Evolutionary conservation across 2,113 vertebrate species (phyloP), one percentile per base, ranked within the genome.

Genomic region (Semicossyphus pulcher): DNA sequence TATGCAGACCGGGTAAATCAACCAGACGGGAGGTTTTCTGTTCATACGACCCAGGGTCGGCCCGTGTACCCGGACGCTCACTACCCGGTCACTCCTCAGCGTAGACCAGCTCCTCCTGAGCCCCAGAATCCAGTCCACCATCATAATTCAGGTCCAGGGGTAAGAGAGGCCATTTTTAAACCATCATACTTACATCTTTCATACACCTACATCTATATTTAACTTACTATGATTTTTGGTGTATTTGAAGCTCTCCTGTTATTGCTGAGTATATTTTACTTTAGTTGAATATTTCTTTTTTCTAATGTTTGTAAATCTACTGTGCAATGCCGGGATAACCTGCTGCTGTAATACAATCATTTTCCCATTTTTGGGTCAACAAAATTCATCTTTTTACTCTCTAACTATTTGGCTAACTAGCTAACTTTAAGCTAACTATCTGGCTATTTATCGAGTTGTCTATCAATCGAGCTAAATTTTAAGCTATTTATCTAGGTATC

Each of bases 61-160:
- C 81, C 73, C 0, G 2, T 28, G 1, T 58, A 78, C 56, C 75
- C 65, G 0, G 70, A 87, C 14, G 5, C 28, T 28, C 83, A 59
- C 51, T 83, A 86, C 31, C 42, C 83, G 0, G 75, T 89, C 37
- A 91, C 89, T 1, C 81, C 92, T 45, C 86, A 65, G 21, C 72
- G 76, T 37, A 88, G 84, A 61, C 92, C 88, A 21, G 75, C 77
- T 14, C 71, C 59, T 9, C 80, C 74, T 5, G 70, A 72, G 15
- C 61, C 74, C 23, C 72, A 91, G 0, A 60, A 67, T 5, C 92
- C 92, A 0, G n/a, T 85, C 57, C 94, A 94, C 70, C 67, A 57
- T 23, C 92, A 93, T 71, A 84, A 85, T 5, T 81, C 92, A 1
- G 90, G 91, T 31, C 89, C 92, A 61, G 90, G 83, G 80, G 94